Base-by-base conservation (phyloP, 2,888 invertebrate species). In the Globia sparganii region DNA sequence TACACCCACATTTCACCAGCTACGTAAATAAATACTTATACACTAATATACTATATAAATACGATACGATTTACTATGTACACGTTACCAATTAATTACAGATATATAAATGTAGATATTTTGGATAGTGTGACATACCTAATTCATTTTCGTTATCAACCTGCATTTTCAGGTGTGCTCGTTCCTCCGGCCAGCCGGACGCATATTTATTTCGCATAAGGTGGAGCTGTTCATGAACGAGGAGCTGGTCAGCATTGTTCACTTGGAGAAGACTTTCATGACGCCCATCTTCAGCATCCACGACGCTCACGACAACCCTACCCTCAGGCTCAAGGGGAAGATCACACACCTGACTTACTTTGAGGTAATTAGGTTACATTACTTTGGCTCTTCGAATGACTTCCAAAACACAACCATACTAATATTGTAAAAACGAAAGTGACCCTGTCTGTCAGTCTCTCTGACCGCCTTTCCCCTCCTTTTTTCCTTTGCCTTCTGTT, bases 221-320 rank as follows among this genome's bases (percentile, higher is more conserved):
- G 91, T 94, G 92, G 91, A 94, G 68, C 91, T 94, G 71, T 69
- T 69, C 3, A 81, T 94, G 71, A 77, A 88, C 43, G 91, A 91
- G 6, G 61, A 73, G 78, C 84, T 92, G 76, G 91, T 86, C 15
- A 89, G 91, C 81, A 81, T 92, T 34, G 91, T 94, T 59, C 89
- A 93, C 40, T 89, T 91, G 81, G 89, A 92, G 88, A 73, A 84
- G 61, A 93, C 93, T 31, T 90, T 92, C 86, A 66, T 92, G 74
- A 93, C 91, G 81, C 92, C 93, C 0, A 88, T 93, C 66, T 87
- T 94, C 66, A 83, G 78, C 83, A 88, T 94, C 83, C 91, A 91
- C 80, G 91, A 92, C 76, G 87, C 90, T 0, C 53, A 56, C n/a
- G 92, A 93, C 81, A 77, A 69, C 28, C 90, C 88, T 6, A 86